Evolutionary conservation across 2,797 vertebrate genomes (phyloP).

Genomic region (Hippopotamyrus pictus): DNA sequence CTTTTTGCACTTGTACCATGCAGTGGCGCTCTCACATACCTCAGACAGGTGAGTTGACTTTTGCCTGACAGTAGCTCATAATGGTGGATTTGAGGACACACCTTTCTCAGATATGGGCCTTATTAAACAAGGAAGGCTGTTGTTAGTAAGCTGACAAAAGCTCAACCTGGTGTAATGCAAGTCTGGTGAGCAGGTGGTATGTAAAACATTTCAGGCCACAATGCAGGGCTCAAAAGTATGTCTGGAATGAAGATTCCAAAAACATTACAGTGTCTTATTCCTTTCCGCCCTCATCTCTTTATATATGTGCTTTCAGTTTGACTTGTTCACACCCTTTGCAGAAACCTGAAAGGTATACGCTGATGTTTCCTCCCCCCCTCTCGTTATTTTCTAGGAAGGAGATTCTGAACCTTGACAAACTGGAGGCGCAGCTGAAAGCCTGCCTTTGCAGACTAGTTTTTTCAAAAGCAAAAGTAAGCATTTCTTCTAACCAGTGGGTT

Average conservation of each 20-base stretch:
- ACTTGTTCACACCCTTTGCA: neutral
- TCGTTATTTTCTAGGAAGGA: conserved; percentile 69
- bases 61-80: neutral
- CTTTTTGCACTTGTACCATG: conserved; percentile 90
- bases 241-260: neutral
- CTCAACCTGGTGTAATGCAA: neutral
- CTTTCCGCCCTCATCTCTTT: neutral
- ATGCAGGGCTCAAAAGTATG: neutral
- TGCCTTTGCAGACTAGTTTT: conserved; percentile 87
- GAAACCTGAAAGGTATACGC: neutral
- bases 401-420: conserved; percentile 79
- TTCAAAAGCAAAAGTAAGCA: conserved; percentile 91
- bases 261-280: neutral
- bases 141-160: neutral
- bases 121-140: neutral
- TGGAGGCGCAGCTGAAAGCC: conserved; percentile 95
- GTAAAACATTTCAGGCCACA: neutral
- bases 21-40: conserved; percentile 74
- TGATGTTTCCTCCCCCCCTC: neutral
- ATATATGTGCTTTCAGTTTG: neutral
- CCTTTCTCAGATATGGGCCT: neutral
- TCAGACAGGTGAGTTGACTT: conserved; percentile 73
- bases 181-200: neutral
- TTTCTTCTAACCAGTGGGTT: conserved; percentile 12
- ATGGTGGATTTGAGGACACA: neutral